Conservation (phyloP, 2,888 invertebrate species). For the Drosophila multiciliata region DNA sequence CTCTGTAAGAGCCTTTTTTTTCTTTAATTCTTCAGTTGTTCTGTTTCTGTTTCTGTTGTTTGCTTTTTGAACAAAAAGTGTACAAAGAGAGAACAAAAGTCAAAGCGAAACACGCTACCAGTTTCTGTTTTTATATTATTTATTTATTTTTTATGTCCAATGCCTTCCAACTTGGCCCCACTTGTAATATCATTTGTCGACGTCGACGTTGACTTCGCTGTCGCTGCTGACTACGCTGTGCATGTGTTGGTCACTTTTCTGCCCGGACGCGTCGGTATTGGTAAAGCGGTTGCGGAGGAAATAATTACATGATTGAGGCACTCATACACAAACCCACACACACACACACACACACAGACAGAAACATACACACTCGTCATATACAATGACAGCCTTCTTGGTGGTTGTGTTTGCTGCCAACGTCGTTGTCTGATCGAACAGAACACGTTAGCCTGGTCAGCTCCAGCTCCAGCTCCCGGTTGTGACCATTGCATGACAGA, state of each 20-base stretch:
- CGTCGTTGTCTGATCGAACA: constrained; percentile 70
- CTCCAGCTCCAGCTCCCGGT: constrained; percentile 38
- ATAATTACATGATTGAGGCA: constrained; percentile 85
- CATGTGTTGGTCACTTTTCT: constrained; percentile 53
- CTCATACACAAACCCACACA: constrained; percentile 52
- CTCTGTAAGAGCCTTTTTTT: neutral
- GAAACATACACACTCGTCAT: constrained; percentile 16
- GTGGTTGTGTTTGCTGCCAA: constrained; percentile 43
- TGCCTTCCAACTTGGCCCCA: constrained; percentile 47
- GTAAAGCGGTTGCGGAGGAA: constrained; percentile 81
- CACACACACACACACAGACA: constrained; percentile 50
- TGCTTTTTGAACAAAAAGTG: constrained; percentile 61
- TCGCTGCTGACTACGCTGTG: constrained; percentile 20
- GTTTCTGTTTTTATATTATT: constrained; percentile 28
- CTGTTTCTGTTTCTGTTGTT: constrained; percentile 57
- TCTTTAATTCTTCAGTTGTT: constrained; percentile 34
- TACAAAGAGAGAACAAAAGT: constrained; percentile 56
- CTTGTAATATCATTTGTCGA: constrained; percentile 64
- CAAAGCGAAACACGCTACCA: constrained; percentile 75
- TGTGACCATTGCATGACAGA: constrained; percentile 72
- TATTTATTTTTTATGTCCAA: constrained; percentile 30
- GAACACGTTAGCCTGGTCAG: constrained; percentile 73
- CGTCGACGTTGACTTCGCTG: constrained; percentile 42
- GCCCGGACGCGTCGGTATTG: constrained; percentile 55
- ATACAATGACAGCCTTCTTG: constrained; percentile 55